phyloP scores from a whole-genome alignment of 2,888 invertebrate species.

The Copidosoma aretas region DNA sequence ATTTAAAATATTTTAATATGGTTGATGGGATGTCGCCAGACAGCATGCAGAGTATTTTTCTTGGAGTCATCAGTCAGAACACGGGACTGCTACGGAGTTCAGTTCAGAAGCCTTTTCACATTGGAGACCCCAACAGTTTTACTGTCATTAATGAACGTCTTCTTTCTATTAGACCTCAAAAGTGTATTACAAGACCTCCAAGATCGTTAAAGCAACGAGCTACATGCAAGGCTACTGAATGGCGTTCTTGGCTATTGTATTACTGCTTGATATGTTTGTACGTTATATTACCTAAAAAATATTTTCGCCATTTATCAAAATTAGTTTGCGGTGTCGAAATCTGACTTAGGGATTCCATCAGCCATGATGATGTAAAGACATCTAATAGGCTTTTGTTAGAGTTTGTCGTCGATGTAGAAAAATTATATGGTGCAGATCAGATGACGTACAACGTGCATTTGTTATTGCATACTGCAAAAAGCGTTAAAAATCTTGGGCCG shows the following conservation, averaged over 20 bases:
- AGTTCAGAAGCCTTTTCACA: too few relatives aligned
- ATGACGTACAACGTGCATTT: conserved; percentile 8
- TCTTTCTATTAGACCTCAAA: too few relatives aligned
- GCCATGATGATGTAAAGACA: not conserved
- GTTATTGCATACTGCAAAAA: not conserved
- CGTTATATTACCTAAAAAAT: not conserved
- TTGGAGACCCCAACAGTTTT: too few relatives aligned
- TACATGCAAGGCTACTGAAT: too few relatives aligned
- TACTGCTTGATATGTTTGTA: conserved; percentile 1
- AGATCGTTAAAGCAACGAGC: too few relatives aligned
- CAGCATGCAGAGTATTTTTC: too few relatives aligned
- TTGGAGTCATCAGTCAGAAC: too few relatives aligned
- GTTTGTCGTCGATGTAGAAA: not conserved
- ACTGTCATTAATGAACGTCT: too few relatives aligned
- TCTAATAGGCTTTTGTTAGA: not conserved
- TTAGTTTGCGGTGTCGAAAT: conserved; percentile 1
- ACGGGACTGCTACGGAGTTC: too few relatives aligned
- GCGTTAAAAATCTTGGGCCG: conserved; percentile 9
- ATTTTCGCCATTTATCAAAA: conserved; percentile 5
- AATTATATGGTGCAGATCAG: not conserved
- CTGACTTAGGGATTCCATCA: not conserved
- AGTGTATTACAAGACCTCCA: too few relatives aligned
- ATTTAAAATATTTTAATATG: too few relatives aligned
- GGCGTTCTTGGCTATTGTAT: not conserved
- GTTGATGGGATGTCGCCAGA: too few relatives aligned